Percentiles rank a stretch among this genome's conserved stretches.
These are phyloP conservation scores for Dendrocincla fuliginosa DNA, from an alignment of 2,797 vertebrate species.

Conservation along the genomic window DNA sequence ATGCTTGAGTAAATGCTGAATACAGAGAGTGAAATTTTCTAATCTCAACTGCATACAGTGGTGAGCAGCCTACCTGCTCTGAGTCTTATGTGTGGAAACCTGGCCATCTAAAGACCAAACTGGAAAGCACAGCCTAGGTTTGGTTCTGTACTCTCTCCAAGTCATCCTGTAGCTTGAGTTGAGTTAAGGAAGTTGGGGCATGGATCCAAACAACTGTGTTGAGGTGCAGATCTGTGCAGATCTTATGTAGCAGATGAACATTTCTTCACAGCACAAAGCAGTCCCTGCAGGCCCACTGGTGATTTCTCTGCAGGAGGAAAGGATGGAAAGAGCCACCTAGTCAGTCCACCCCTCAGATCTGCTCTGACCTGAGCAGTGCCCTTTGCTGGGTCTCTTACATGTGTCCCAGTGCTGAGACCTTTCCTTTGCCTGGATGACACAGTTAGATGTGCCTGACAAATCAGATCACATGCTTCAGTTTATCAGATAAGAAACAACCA, in stretches of 20 bases:
- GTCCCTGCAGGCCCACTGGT: background rate
- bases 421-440: background rate
- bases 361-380: background rate
- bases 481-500: background rate
- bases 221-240: background rate
- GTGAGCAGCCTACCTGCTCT: background rate
- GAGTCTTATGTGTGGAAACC: background rate
- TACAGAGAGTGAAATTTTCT: background rate
- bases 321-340: background rate
- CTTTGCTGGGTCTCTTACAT: background rate
- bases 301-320: background rate
- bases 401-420: background rate
- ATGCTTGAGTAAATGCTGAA: background rate
- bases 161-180: background rate
- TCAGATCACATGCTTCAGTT: background rate
- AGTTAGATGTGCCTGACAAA: background rate
- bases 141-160: background rate
- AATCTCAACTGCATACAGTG: fast-evolving
- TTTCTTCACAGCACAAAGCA: background rate
- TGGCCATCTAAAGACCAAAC: background rate
- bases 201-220: background rate
- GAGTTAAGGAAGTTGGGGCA: background rate
- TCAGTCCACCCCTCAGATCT: background rate
- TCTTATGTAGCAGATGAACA: background rate
- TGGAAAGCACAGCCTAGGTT: background rate